A percentile compares a stretch with the other conserved stretches of the same genome.
phyloP scores from a whole-genome alignment of 2,113 vertebrate species.

The Anhinga rufa region DNA sequence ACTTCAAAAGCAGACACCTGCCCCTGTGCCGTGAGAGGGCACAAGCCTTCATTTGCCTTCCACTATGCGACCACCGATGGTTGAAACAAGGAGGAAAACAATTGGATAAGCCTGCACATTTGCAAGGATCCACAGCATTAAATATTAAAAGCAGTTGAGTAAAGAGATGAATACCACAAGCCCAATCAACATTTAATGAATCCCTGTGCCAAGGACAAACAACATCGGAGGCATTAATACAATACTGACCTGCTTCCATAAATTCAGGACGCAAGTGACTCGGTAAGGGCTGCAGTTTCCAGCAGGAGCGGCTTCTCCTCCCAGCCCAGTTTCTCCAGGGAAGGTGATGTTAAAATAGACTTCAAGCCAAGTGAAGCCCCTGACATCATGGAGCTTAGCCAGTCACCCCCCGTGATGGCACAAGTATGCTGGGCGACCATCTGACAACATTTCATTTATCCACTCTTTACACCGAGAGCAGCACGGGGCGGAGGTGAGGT shows the following conservation, averaged over 20 bases:
- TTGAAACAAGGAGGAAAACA: neutral
- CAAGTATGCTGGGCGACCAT: neutral
- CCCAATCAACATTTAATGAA: conserved; percentile 24
- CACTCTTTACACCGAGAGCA: neutral
- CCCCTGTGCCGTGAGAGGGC: neutral
- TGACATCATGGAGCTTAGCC: neutral
- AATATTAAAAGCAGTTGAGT: neutral
- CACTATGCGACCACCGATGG: rapidly evolving
- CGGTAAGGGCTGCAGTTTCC: neutral
- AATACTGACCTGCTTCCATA: conserved; percentile 17
- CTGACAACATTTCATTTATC: neutral
- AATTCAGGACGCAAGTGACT: neutral
- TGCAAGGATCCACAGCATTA: neutral
- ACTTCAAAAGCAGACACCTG: rapidly evolving
- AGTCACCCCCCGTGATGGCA: neutral
- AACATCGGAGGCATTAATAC: neutral
- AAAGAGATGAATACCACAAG: neutral
- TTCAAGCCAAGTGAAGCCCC: neutral
- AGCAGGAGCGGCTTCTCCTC: neutral
- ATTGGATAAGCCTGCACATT: rapidly evolving
- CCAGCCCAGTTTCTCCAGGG: neutral
- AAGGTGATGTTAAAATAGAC: neutral
- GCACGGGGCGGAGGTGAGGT: neutral
- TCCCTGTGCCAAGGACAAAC: neutral
- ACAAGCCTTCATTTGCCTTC: neutral